Evolutionary conservation across 2,113 vertebrate genomes (phyloP), one percentile per base, ranked within the genome.

Genomic region (Ptychochromis oligacanthus): DNA sequence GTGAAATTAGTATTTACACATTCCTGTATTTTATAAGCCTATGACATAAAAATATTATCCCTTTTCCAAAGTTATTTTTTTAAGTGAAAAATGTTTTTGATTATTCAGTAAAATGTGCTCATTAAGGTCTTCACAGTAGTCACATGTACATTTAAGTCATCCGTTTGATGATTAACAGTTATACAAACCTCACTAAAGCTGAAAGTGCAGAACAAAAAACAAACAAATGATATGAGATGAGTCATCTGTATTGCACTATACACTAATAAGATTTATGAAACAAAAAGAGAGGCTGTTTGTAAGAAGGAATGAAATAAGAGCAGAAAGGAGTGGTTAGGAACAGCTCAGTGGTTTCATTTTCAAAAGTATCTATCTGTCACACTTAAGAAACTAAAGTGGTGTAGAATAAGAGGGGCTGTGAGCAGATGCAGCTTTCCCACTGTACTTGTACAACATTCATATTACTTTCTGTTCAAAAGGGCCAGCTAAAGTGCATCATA

Each of bases 401-500:
- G 4, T 38, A 15, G 17, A 38, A 58, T 22, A 11, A 24, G 49
- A 20, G 18, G 60, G 56, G 24, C 18, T 6, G 34, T n/a, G 46
- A 11, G 59, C 18, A 34, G 22, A 55, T 28, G 43, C 18, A 18
- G n/a, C 12, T 28, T 54, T 82, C 34, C 56, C 2, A 7, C 36
- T 65, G 40, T 36, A 38, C 24, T 82, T 3, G 18, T 11, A 9
- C 46, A 75, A 64, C 24, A 79, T 80, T 87, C 22, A 14, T 22
- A 11, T 54, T 49, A 26, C 75, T 64, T 46, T 74, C 38, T 82
- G 17, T 14, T 36, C 1, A 46, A 77, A 20, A 24, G 14, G 46
- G 46, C 31, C 20, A 28, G 65, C 76, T 92, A 93, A 92, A 93
- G 93, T 93, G 91, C 89, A 80, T 88, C 72, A 11, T 34, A 54